phyloP scores from a whole-genome alignment of 2,113 vertebrate species.

The Riparia riparia region DNA sequence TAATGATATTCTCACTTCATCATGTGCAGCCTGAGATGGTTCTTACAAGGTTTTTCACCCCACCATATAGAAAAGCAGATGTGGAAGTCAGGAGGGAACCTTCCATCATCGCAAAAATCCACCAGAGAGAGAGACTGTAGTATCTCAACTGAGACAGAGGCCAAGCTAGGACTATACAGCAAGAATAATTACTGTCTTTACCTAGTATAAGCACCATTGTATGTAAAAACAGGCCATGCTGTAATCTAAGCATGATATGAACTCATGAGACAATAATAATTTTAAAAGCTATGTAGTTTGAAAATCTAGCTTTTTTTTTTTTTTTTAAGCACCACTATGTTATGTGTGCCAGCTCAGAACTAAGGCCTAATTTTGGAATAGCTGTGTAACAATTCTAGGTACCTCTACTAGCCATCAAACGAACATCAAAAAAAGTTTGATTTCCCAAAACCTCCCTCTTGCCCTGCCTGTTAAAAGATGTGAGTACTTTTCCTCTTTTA shows the following conservation, averaged over 20 bases:
- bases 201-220: background rate
- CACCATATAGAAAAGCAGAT: background rate
- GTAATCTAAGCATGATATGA: background rate
- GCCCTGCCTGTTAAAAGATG: background rate
- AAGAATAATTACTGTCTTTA: background rate
- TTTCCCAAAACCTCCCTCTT: background rate
- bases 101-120: background rate
- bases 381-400: background rate
- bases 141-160: background rate
- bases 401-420: background rate
- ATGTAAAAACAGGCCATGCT: background rate
- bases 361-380: background rate
- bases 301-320: background rate
- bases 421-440: no score
- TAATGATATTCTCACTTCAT: background rate
- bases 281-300: background rate
- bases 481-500: background rate
- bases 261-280: background rate
- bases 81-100: background rate
- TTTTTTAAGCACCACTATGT: background rate
- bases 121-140: background rate
- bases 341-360: fast-evolving
- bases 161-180: background rate
- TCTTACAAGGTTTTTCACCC: background rate
- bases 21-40: background rate